These are phyloP conservation scores for Isurus oxyrinchus DNA, from an alignment of 2,113 vertebrate genomes.

Conservation along the genomic window DNA sequence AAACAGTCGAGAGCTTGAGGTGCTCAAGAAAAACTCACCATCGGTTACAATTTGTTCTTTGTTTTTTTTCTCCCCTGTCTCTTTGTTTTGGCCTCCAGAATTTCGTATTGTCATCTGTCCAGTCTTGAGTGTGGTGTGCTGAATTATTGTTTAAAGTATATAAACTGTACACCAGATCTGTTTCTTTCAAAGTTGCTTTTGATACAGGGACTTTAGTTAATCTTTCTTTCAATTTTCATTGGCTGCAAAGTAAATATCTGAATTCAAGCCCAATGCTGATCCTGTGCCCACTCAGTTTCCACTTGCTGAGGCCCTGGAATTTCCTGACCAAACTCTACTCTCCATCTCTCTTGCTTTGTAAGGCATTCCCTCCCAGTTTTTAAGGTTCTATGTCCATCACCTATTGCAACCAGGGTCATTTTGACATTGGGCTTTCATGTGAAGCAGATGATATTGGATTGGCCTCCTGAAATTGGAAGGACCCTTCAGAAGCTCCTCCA, in stretches of 20 bases:
- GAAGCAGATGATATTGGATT: too few relatives aligned
- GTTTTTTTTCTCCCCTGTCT: too few relatives aligned
- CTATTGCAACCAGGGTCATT: too few relatives aligned
- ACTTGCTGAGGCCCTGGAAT: too few relatives aligned
- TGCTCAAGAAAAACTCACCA: neutral
- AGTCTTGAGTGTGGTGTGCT: neutral
- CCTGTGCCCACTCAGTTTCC: too few relatives aligned
- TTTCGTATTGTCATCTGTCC: neutral
- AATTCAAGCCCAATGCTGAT: neutral
- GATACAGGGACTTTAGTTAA: neutral
- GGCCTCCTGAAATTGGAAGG: too few relatives aligned
- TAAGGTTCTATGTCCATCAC: too few relatives aligned
- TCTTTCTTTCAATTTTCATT: neutral
- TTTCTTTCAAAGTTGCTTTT: neutral
- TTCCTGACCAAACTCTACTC: too few relatives aligned
- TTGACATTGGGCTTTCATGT: too few relatives aligned
- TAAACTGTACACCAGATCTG: neutral
- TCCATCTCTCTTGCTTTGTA: too few relatives aligned
- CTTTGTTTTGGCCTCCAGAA: neutral
- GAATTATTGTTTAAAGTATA: neutral
- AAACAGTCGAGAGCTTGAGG: neutral
- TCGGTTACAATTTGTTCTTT: neutral
- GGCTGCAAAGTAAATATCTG: neutral
- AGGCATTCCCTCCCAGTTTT: too few relatives aligned
- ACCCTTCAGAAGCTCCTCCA: too few relatives aligned